Percentiles rank a stretch among this genome's conserved stretches.
These are phyloP conservation scores for Stomatorhinus ivindoensis DNA, from an alignment of 2,113 vertebrate genomes.

Conservation along the genomic window DNA sequence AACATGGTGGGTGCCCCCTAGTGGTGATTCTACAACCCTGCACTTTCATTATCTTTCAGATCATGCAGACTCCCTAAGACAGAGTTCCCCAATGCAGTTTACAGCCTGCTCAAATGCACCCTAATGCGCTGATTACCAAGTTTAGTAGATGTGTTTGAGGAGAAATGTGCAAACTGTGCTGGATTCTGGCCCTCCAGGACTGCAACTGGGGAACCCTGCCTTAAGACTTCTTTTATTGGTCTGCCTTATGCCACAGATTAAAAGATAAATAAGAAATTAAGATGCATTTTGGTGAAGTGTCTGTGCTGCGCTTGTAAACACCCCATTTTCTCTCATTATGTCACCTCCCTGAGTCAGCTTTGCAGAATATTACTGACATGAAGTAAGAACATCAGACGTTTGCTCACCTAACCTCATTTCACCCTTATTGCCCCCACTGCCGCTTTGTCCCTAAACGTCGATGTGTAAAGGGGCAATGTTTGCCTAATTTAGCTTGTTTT, in stretches of 20 bases:
- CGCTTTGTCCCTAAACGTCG: too few relatives aligned
- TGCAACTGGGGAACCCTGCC: not conserved
- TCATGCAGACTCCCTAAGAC: not conserved
- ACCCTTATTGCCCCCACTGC: too few relatives aligned
- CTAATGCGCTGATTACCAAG: not conserved
- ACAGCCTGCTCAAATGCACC: not conserved
- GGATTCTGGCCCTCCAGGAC: not conserved
- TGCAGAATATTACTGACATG: too few relatives aligned
- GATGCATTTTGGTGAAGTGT: not conserved
- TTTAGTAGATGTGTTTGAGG: not conserved
- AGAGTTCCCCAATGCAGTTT: not conserved
- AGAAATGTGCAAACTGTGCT: not conserved
- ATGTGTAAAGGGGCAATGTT: too few relatives aligned
- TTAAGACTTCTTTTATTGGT: not conserved
- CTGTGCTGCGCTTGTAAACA: too few relatives aligned
- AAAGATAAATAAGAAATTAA: not conserved
- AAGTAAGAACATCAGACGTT: too few relatives aligned
- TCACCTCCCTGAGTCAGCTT: too few relatives aligned
- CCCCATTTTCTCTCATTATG: too few relatives aligned
- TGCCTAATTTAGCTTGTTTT: too few relatives aligned
- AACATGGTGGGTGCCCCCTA: conserved; percentile 73
- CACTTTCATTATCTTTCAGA: not conserved
- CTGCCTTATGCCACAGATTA: not conserved
- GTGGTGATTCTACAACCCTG: not conserved
- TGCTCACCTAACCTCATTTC: too few relatives aligned